Evolutionary conservation across 2,888 invertebrate species (phyloP), one percentile per base, ranked within the genome.

Genomic region (Orthosia gracilis): DNA sequence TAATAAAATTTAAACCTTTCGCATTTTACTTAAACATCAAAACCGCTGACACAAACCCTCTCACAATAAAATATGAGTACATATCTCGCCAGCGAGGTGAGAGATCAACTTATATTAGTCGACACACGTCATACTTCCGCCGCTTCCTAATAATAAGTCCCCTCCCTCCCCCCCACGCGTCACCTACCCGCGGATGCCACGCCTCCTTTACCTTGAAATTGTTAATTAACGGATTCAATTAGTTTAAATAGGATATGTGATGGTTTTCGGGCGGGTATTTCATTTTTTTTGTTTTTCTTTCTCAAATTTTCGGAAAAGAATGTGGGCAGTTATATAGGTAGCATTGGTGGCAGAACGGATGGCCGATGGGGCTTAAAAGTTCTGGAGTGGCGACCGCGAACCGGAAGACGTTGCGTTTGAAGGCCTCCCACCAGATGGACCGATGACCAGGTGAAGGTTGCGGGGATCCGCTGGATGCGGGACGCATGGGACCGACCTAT

Each of bases 131-230:
- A 88, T 69, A 88, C 85, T 89, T 91, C 92, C 93, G 89, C 75
- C 83, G 85, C 78, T 76, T 73, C 88, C 89, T 87, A 92, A 89
- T 91, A 91, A 90, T 89, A 89, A 87, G 76, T 79, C 77, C 63
- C 87, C 89, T 88, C 88, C 82, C 85, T 71, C 88, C 87, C 67
- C 72, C 23, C 59, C 31, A 85, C 1, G n/a, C 50, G 12, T 49
- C 62, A 47, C 65, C 63, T 5, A 87, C 91, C 83, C 89, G 82
- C 90, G 92, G 92, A 93, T 89, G 77, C 80, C 74, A 69, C 83
- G 89, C 89, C 91, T 92, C 93, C 93, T 90, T 90, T 92, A 91
- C 94, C 94, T 93, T 93, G 91, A 92, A 94, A 93, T 90, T 90
- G 89, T 90, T 91, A 92, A 93, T 93, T 92, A 92, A 89, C 87